Base-by-base conservation (phyloP, 2,888 invertebrate genomes). In the Acrobasis suavella region DNA sequence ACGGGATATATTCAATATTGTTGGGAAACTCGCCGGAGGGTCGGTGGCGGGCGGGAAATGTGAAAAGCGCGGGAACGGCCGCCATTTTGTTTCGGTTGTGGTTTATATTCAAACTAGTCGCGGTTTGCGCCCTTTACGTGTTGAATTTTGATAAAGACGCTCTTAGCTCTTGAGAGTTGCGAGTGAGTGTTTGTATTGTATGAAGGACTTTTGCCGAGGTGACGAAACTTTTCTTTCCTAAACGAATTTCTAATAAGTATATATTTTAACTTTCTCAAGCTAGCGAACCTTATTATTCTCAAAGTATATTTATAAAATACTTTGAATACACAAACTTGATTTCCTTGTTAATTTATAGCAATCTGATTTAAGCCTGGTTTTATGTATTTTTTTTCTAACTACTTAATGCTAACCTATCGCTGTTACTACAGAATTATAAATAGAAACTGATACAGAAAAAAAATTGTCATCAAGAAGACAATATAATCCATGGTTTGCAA, bases 31-130 rank as follows among this genome's bases (percentile, higher is more conserved):
- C 8, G 54, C 54, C 54, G 38, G n/a, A 37, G 54, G 54, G 54
- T 38, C 73, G 22, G n/a, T 3, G 78, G 80, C 72, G 74, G 37
- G 74, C 74, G 77, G 79, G 77, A 81, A 84, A 80, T 79, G 77
- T 73, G 73, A 73, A 78, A 77, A 76, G 75, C 75, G 73, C 72
- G 75, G 72, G 67, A 68, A 68, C 69, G 71, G 39, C 68, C 72
- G 75, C 76, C 75, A 76, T 80, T 80, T 81, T 78, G 73, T 72
- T 32, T 50, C 46, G 56, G 39, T 38, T 54, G 54, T 37, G 54
- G 54, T 54, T 54, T 54, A 15, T 54, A 54, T 54, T 54, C 38
- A 15, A 54, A 54, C 54, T 54, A 54, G 38, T 76, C 74, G 58
- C 74, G 77, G 76, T 79, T 79, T 73, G 71, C 75, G 63, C 60